Conservation (phyloP, 2,113 vertebrate genomes). For the Cephalopterus ornatus region DNA sequence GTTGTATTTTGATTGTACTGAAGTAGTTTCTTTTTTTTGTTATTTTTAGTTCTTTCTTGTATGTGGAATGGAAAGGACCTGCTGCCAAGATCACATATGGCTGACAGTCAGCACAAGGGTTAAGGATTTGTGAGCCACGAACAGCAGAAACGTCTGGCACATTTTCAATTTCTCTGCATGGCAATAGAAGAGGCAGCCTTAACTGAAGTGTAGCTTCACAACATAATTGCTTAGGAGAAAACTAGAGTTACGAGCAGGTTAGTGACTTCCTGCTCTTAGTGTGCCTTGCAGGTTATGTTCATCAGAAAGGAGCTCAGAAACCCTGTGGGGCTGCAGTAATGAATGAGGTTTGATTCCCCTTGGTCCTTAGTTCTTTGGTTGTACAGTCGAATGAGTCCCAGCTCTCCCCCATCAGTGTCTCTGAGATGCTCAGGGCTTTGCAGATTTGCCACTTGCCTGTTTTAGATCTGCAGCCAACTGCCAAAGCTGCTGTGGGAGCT, state of each 20-base stretch:
- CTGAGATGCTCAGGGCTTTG: background rate
- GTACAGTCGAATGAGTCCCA: background rate
- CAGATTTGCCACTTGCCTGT: background rate
- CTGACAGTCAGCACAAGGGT: background rate
- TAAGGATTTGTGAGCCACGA: background rate
- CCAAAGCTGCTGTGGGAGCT: background rate
- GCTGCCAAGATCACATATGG: background rate
- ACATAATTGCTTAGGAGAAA: background rate
- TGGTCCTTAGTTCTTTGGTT: background rate
- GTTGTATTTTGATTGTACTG: background rate
- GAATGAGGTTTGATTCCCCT: background rate
- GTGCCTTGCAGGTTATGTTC: background rate
- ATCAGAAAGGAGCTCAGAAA: background rate
- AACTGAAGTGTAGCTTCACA: background rate
- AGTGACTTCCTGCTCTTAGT: background rate
- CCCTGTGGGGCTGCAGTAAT: background rate
- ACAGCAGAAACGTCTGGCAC: background rate
- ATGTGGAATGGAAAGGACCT: background rate
- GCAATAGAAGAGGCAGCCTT: accelerated
- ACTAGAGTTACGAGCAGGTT: background rate
- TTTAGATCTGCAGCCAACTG: constrained; percentile 6
- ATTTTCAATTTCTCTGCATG: background rate
- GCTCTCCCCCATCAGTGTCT: background rate
- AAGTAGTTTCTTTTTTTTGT: background rate
- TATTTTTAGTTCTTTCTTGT: background rate